These are phyloP conservation scores for Notechis scutatus DNA, from an alignment of 2,113 vertebrate genomes.

Conservation along the genomic window DNA sequence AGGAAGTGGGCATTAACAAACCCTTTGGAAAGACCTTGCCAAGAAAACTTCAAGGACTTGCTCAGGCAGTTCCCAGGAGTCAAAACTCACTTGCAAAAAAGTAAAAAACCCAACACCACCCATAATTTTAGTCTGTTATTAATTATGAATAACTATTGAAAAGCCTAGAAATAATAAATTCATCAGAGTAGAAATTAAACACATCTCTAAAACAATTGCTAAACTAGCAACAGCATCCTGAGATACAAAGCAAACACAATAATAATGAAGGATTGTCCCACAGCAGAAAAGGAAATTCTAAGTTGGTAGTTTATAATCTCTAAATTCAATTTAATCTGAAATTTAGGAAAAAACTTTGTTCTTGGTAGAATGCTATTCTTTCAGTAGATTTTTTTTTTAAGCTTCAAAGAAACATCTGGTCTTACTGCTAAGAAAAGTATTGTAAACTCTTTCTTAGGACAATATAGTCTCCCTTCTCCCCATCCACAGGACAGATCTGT, in stretches of 20 bases:
- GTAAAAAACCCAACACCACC: not conserved
- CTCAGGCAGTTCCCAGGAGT: not conserved
- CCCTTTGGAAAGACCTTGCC: not conserved
- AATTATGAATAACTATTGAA: not conserved
- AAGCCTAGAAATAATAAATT: not conserved
- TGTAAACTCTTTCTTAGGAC: not conserved
- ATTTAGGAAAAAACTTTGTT: not conserved
- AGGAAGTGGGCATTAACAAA: not conserved
- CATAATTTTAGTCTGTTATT: not conserved
- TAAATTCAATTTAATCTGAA: not conserved
- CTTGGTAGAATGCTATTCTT: not conserved
- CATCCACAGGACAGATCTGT: not conserved
- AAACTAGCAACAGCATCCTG: not conserved
- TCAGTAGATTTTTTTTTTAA: not conserved
- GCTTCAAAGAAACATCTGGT: not conserved
- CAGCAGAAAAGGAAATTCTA: not conserved
- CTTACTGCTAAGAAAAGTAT: not conserved
- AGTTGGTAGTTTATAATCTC: no score
- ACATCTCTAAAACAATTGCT: not conserved
- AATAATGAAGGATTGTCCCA: not conserved
- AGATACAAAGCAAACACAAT: not conserved
- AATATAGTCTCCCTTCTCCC: not conserved
- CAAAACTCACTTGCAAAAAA: not conserved
- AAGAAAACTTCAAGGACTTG: not conserved
- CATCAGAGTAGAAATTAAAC: not conserved